Evolutionary conservation across 2,797 vertebrate species (phyloP).

Genomic region (Pangasius djambal): DNA sequence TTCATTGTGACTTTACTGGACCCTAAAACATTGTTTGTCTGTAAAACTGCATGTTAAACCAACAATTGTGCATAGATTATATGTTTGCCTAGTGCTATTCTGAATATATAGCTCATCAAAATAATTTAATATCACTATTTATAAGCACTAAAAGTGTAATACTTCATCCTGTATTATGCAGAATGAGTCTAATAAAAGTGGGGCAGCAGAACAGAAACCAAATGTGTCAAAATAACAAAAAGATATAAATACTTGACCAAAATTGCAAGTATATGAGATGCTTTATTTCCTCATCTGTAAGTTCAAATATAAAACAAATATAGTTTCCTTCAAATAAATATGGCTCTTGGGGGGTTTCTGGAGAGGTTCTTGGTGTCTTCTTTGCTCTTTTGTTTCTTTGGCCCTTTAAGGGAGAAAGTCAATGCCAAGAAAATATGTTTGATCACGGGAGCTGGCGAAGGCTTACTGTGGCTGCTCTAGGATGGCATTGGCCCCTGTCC

Average conservation of each 20-base stretch:
- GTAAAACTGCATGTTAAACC: slow-evolving; percentile 44
- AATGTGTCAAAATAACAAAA: neutral
- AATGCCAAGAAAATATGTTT: slow-evolving; percentile 80
- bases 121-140: slow-evolving; percentile 30
- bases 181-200: slow-evolving; percentile 20
- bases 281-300: slow-evolving; percentile 30
- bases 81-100: slow-evolving; percentile 10
- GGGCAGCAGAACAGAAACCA: neutral
- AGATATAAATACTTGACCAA: neutral
- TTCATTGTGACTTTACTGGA: slow-evolving; percentile 58
- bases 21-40: slow-evolving; percentile 57
- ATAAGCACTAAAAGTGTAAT: slow-evolving; percentile 23
- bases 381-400: slow-evolving; percentile 74
- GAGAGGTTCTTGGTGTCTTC: slow-evolving; percentile 51
- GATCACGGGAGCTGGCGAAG: slow-evolving; percentile 68
- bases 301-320: slow-evolving; percentile 35
- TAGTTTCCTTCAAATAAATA: slow-evolving; percentile 32
- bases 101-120: slow-evolving; percentile 47
- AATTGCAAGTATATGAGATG: neutral
- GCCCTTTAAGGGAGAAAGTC: slow-evolving; percentile 70
- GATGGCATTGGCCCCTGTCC: slow-evolving; percentile 76
- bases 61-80: slow-evolving; percentile 30
- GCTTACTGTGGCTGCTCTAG: slow-evolving; percentile 76
- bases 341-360: slow-evolving; percentile 31
- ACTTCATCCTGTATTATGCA: slow-evolving; percentile 10